Percentiles rank a stretch among this genome's conserved stretches.
Conservation (phyloP, 2,888 invertebrate genomes). For the Clitarchus hookeri region DNA sequence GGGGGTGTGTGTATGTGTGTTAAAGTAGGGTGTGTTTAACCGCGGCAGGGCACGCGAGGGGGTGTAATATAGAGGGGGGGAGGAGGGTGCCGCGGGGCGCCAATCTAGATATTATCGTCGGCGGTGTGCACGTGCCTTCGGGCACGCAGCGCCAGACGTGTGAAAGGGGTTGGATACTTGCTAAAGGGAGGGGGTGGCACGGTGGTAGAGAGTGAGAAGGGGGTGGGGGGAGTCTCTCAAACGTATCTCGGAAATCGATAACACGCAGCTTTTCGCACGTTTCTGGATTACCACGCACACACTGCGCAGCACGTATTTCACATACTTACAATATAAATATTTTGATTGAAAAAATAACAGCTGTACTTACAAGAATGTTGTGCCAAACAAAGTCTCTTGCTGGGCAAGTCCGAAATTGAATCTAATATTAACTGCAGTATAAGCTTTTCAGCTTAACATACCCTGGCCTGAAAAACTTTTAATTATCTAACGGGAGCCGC, state of each 20-base stretch:
- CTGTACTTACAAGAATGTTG: too few relatives aligned
- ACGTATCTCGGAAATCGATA: not conserved
- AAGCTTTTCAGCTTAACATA: too few relatives aligned
- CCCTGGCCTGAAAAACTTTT: too few relatives aligned
- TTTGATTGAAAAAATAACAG: too few relatives aligned
- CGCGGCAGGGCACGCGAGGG: not conserved
- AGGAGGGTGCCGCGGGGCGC: not conserved
- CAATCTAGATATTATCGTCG: slow-evolving; percentile 9
- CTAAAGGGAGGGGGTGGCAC: not conserved
- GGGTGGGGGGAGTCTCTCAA: too few relatives aligned
- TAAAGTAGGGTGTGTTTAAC: not conserved
- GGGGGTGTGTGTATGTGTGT: not conserved
- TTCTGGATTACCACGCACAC: not conserved
- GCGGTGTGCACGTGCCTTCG: not conserved
- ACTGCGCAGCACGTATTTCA: too few relatives aligned
- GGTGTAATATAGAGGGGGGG: not conserved
- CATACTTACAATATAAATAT: too few relatives aligned
- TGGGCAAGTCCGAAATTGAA: too few relatives aligned
- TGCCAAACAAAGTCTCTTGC: too few relatives aligned
- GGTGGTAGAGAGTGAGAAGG: not conserved
- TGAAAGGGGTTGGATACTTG: not conserved
- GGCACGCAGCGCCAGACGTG: not conserved
- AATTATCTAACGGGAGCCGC: too few relatives aligned
- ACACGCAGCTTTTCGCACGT: not conserved
- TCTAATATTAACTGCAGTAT: too few relatives aligned